Conservation (phyloP, 2,888 invertebrate species). For the Timema podura region DNA sequence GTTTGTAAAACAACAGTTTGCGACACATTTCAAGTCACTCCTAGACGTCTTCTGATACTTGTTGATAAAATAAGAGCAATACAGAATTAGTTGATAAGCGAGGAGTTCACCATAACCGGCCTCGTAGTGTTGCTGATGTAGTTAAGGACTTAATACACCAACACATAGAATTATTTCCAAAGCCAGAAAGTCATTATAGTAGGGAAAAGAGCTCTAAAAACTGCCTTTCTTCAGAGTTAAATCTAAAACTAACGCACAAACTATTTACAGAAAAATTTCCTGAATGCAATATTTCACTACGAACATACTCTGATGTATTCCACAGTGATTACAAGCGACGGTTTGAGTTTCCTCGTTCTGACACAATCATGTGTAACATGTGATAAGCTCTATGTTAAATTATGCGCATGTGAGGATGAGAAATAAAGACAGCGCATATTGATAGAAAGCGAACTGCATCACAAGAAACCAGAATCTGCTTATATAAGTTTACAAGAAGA, state of each 20-base stretch:
- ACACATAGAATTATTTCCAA: constrained; percentile 13
- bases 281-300: not conserved
- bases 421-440: not conserved
- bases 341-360: constrained; percentile 13
- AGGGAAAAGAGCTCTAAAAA: not conserved
- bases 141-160: not conserved
- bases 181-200: constrained; percentile 19
- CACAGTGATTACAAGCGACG: not conserved
- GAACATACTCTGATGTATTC: constrained; percentile 17
- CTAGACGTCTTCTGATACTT: no score
- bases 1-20: no score
- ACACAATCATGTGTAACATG: constrained; percentile 17
- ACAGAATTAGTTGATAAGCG: constrained; percentile 10
- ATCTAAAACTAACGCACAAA: constrained; percentile 4
- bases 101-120: constrained; percentile 14
- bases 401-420: not conserved
- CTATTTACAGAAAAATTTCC: constrained; percentile 17
- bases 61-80: no score
- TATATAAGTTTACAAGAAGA: not conserved
- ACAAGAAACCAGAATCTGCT: constrained; percentile 11
- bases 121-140: not conserved
- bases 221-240: constrained; percentile 19
- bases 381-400: constrained; percentile 13
- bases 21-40: no score
- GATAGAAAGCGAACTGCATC: constrained; percentile 15